Evolutionary conservation across 2,888 invertebrate species (phyloP).

Genomic region (Salpingus planirostris): DNA sequence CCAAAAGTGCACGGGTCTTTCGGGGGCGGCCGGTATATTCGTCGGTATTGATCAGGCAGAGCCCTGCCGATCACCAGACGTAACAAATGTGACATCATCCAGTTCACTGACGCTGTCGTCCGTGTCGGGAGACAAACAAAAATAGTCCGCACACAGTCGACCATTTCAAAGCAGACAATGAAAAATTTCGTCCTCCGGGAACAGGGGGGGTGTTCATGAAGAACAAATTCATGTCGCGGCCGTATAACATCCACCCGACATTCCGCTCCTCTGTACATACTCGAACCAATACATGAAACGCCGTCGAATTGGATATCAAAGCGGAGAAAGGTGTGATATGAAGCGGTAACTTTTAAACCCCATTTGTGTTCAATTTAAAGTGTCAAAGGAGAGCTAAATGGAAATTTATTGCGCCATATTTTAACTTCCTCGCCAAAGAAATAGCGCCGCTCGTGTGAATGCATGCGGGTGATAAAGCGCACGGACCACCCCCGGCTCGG

Average conservation of each 20-base stretch:
- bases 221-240: conserved; percentile 1
- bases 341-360: conserved; percentile 7
- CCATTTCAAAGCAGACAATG: conserved; percentile 7
- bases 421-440: no score
- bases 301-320: no score
- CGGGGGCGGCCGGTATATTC: no score
- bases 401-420: conserved; percentile 14
- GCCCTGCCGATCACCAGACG: conserved; percentile 27
- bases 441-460: no score
- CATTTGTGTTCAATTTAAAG: conserved; percentile 14
- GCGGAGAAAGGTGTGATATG: conserved; percentile 2
- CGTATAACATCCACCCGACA: no score
- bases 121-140: conserved; percentile 9
- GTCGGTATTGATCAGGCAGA: background rate
- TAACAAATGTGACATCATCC: conserved; percentile 31
- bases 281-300: no score
- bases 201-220: conserved; percentile 2
- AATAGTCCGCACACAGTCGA: conserved; percentile 8
- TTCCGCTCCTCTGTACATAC: no score
- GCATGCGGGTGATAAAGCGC: no score
- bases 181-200: conserved; percentile 4
- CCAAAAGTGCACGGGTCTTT: no score
- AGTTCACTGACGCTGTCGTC: conserved; percentile 25
- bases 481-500: no score
- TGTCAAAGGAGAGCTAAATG: conserved; percentile 13